Conservation (phyloP, 2,113 vertebrate species). For the Himantopus leucocephalus region DNA sequence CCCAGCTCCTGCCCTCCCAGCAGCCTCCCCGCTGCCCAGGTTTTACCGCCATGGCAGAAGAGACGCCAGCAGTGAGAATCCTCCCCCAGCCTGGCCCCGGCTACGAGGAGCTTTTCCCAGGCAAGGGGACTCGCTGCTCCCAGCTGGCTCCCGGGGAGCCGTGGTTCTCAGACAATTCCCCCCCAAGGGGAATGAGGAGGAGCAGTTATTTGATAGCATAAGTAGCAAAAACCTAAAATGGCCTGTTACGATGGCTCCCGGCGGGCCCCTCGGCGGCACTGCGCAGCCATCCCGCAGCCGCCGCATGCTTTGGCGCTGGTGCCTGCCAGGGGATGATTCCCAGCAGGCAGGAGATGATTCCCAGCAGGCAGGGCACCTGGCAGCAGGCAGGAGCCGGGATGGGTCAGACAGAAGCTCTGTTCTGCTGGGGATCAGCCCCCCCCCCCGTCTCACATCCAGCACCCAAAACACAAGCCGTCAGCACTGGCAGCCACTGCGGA, state of each 20-base stretch:
- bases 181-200: background rate
- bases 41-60: background rate
- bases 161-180: background rate
- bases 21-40: background rate
- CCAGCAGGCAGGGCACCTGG: background rate
- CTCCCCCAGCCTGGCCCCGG: rapidly evolving
- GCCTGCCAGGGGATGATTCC: background rate
- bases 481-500: background rate
- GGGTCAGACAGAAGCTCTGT: background rate
- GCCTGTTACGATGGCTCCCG: background rate
- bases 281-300: background rate
- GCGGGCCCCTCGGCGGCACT: background rate
- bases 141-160: background rate
- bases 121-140: background rate
- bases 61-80: rapidly evolving
- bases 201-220: background rate
- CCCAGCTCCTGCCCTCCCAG: background rate
- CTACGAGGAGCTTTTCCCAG: background rate
- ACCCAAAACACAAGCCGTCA: rapidly evolving
- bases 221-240: background rate
- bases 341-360: background rate
- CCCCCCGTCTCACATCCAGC: background rate
- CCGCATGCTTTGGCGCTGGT: background rate
- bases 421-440: background rate
- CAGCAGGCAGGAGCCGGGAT: background rate